These are phyloP conservation scores for Perizoma affinitatum DNA, from an alignment of 2,888 invertebrate genomes.

Conservation along the genomic window DNA sequence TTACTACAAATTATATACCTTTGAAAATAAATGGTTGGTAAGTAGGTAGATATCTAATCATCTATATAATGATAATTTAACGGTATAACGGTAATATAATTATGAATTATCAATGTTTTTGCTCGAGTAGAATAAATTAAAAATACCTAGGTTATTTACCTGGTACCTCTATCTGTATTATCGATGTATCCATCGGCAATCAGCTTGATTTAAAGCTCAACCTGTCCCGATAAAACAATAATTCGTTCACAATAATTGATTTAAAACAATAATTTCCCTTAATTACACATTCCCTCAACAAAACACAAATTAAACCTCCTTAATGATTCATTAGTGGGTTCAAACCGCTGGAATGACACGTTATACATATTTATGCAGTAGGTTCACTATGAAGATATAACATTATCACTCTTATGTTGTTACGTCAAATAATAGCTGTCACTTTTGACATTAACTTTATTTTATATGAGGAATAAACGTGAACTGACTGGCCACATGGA, in stretches of 20 bases:
- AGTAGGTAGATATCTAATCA: too few species aligned
- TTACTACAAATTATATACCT: too few species aligned
- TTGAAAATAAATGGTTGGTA: neutral
- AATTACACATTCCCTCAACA: slow-evolving; percentile 26
- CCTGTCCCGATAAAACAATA: slow-evolving; percentile 3
- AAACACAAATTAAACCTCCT: slow-evolving; percentile 23
- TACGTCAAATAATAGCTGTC: too few species aligned
- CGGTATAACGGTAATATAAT: neutral
- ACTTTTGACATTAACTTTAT: too few species aligned
- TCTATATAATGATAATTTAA: too few species aligned
- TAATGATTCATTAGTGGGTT: slow-evolving; percentile 28
- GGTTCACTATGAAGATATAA: neutral
- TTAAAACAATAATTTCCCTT: slow-evolving; percentile 26
- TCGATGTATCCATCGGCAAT: neutral
- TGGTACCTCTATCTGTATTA: too few species aligned
- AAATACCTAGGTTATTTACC: too few species aligned
- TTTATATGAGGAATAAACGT: too few species aligned
- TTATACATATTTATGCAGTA: slow-evolving; percentile 8
- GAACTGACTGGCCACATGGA: too few species aligned
- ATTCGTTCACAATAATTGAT: slow-evolving; percentile 19
- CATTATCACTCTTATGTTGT: too few species aligned
- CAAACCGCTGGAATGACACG: slow-evolving; percentile 18
- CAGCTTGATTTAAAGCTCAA: slow-evolving; percentile 2
- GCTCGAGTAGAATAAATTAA: too few species aligned
- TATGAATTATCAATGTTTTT: too few species aligned